A percentile compares a stretch with the other conserved stretches of the same genome.
These are phyloP conservation scores for Maniola jurtina DNA, from an alignment of 1,140 invertebrate species.

Conservation along the genomic window DNA sequence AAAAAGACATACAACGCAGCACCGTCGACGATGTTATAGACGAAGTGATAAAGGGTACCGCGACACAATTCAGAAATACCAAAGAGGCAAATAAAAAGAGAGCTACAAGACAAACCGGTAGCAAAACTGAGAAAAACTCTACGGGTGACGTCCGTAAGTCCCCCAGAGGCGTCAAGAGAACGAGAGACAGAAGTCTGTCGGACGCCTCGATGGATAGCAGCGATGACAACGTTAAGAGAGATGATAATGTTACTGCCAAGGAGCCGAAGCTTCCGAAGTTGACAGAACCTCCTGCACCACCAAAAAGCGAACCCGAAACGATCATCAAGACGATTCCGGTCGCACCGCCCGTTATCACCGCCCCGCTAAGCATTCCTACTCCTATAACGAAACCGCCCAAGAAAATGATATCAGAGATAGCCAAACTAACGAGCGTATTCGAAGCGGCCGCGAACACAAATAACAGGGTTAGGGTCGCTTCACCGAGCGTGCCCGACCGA, in stretches of 20 bases:
- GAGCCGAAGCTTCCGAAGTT: slow-evolving; percentile 59
- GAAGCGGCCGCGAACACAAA: slow-evolving; percentile 41
- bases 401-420: slow-evolving; percentile 74
- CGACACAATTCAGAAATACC: slow-evolving; percentile 44
- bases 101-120: slow-evolving; percentile 56
- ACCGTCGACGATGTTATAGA: slow-evolving; percentile 93
- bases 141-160: slow-evolving; percentile 80
- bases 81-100: slow-evolving; percentile 64
- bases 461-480: slow-evolving; percentile 26
- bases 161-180: slow-evolving; percentile 80
- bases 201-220: slow-evolving; percentile 82
- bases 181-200: slow-evolving; percentile 80
- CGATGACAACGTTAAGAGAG: slow-evolving; percentile 77
- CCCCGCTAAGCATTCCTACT: slow-evolving; percentile 35
- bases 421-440: slow-evolving; percentile 59
- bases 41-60: slow-evolving; percentile 86
- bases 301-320: slow-evolving; percentile 34
- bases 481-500: slow-evolving; percentile 27
- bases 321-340: slow-evolving; percentile 20
- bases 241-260: slow-evolving; percentile 36
- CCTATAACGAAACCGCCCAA: slow-evolving; percentile 70
- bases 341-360: slow-evolving; percentile 16
- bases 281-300: slow-evolving; percentile 33
- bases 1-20: slow-evolving; percentile 86
- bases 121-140: slow-evolving; percentile 57